A percentile compares a stretch with the other conserved stretches of the same genome.
These are phyloP conservation scores for Phaonia tiefii DNA, from an alignment of 2,888 invertebrate genomes.

Conservation along the genomic window DNA sequence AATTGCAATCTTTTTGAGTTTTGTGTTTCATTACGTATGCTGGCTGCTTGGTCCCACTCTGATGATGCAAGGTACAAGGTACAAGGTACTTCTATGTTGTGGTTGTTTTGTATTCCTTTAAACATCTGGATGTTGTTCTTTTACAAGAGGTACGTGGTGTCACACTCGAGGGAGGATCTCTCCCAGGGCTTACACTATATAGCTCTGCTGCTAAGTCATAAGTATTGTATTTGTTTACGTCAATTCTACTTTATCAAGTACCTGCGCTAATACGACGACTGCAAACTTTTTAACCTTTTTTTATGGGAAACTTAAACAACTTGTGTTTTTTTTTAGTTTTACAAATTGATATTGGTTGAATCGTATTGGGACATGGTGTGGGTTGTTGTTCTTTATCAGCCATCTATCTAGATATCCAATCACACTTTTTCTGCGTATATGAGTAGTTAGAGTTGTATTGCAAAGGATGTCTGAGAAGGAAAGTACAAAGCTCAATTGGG, in stretches of 20 bases:
- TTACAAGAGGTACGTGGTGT: conserved; percentile 17
- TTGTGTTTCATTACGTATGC: conserved; percentile 15
- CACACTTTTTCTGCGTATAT: too few species aligned
- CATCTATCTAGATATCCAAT: too few species aligned
- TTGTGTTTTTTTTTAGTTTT: conserved; percentile 43
- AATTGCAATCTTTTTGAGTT: conserved; percentile 17
- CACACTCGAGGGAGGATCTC: neutral
- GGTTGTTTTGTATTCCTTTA: neutral
- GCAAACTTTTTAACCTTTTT: conserved; percentile 40
- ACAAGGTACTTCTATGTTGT: conserved; percentile 13
- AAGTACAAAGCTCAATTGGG: too few species aligned
- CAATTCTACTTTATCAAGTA: conserved; percentile 29
- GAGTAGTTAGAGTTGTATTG: too few species aligned
- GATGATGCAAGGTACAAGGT: neutral
- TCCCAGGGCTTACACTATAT: conserved; percentile 3
- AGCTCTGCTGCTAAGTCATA: neutral
- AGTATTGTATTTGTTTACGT: conserved; percentile 44
- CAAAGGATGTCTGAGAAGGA: too few species aligned
- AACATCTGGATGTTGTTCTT: conserved; percentile 1
- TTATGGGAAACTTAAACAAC: conserved; percentile 26
- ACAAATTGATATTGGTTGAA: conserved; percentile 44
- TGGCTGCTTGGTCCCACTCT: neutral
- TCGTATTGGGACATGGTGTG: too few species aligned
- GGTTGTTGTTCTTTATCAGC: too few species aligned
- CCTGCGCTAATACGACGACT: conserved; percentile 25